Conservation (phyloP, 1,140 invertebrate genomes). For the Coenobita brevimanus region DNA sequence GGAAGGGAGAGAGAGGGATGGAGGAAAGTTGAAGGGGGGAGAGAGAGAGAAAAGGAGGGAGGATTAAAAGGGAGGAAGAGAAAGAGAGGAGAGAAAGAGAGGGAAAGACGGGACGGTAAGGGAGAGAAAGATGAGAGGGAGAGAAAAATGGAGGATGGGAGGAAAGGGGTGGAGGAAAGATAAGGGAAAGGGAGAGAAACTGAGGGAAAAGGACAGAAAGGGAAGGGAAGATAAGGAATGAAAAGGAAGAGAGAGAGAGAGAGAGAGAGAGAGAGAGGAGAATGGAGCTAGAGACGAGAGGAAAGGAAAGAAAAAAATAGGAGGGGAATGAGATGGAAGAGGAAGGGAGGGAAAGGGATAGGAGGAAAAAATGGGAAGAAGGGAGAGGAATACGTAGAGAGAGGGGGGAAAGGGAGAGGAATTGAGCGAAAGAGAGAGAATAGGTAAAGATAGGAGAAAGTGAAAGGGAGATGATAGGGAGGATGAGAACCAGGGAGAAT, state of each 20-base stretch:
- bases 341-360: neutral
- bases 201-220: slow-evolving; percentile 2
- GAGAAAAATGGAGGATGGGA: too few relatives aligned
- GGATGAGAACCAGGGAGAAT: neutral
- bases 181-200: neutral
- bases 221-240: neutral
- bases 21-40: neutral
- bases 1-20: neutral
- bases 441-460: neutral
- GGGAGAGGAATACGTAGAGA: too few relatives aligned
- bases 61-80: neutral
- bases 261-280: slow-evolving; percentile 13
- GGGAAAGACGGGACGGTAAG: too few relatives aligned
- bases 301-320: neutral
- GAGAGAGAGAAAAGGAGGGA: slow-evolving; percentile 2
- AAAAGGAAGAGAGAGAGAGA: neutral
- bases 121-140: too few relatives aligned
- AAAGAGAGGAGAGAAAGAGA: too few relatives aligned
- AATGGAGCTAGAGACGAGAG: too few relatives aligned
- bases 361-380: neutral
- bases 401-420: neutral
- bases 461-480: neutral
- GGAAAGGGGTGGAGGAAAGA: neutral
- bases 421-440: neutral
- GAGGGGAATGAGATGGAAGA: neutral